phyloP scores from a whole-genome alignment of 2,888 invertebrate genomes.

The Perizoma affinitatum region DNA sequence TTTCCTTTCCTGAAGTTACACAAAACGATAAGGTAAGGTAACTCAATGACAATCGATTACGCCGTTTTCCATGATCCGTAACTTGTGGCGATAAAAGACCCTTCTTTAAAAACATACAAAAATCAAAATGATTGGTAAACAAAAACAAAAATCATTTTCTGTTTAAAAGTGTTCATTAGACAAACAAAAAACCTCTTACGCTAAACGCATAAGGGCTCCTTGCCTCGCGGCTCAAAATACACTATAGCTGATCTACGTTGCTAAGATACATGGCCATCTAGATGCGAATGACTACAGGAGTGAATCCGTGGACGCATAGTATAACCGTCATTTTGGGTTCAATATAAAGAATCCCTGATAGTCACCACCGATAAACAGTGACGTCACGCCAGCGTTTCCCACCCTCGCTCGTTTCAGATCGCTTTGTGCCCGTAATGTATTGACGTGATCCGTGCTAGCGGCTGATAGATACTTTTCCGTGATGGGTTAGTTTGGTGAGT shows the following conservation, averaged over 20 bases:
- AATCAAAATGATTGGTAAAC: too few relatives aligned
- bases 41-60: too few relatives aligned
- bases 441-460: slow-evolving; percentile 20
- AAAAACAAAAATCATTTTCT: too few relatives aligned
- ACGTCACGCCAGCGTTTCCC: slow-evolving; percentile 18
- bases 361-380: slow-evolving; percentile 16
- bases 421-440: slow-evolving; percentile 35
- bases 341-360: slow-evolving; percentile 4
- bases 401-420: slow-evolving; percentile 23
- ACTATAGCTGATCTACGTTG: background rate
- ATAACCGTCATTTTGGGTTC: background rate
- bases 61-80: too few relatives aligned
- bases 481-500: slow-evolving; percentile 19
- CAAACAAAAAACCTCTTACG: too few relatives aligned
- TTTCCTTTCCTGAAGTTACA: too few relatives aligned
- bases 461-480: background rate
- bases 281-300: background rate
- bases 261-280: slow-evolving; percentile 3
- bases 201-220: too few relatives aligned
- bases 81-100: too few relatives aligned
- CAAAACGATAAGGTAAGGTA: too few relatives aligned
- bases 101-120: too few relatives aligned
- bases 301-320: background rate
- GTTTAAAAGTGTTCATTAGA: too few relatives aligned
- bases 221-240: background rate